Evolutionary conservation across 2,888 invertebrate genomes (phyloP).

Genomic region (Cylindroiulus punctatus): DNA sequence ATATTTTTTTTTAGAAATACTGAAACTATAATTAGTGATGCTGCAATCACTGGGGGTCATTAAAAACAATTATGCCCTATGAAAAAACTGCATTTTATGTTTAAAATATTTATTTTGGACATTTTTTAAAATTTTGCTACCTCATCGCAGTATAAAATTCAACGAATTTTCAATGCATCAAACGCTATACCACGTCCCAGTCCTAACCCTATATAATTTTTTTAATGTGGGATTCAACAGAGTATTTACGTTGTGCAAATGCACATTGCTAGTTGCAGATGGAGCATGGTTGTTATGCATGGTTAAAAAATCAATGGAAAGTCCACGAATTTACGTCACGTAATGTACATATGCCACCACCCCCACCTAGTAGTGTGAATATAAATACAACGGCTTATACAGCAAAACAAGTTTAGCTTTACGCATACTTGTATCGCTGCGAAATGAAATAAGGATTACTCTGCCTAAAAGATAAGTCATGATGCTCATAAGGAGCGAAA

Average conservation of each 20-base stretch:
- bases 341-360: background rate
- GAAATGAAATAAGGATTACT: background rate
- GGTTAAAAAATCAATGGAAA: conserved; percentile 19
- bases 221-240: too few relatives aligned
- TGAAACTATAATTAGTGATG: too few relatives aligned
- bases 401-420: background rate
- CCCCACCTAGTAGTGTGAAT: background rate
- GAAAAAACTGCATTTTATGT: too few relatives aligned
- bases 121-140: too few relatives aligned
- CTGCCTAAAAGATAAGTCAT: background rate
- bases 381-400: background rate
- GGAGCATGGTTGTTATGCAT: background rate
- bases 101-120: too few relatives aligned
- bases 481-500: background rate
- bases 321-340: background rate
- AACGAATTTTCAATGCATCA: too few relatives aligned
- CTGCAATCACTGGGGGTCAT: too few relatives aligned
- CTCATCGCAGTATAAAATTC: too few relatives aligned
- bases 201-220: too few relatives aligned
- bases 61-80: too few relatives aligned
- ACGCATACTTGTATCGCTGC: background rate
- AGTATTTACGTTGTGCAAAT: too few relatives aligned
- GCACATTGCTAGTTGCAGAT: background rate
- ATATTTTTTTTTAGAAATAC: background rate
- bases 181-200: too few relatives aligned